Conservation (phyloP, 2,797 vertebrate species). For the Craterocephalus amniculus region DNA sequence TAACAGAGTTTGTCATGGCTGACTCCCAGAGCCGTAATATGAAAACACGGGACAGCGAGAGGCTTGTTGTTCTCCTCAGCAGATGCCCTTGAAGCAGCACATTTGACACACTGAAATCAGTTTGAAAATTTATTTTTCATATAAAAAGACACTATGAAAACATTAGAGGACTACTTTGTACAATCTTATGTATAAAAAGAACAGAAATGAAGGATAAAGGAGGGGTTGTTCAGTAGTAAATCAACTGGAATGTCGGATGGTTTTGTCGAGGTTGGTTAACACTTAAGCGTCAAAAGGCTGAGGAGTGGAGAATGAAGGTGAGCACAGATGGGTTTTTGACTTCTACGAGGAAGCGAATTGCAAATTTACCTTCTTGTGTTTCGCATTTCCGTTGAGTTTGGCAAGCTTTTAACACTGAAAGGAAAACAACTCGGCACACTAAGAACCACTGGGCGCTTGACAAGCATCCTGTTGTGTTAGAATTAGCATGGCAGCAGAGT, state of each 20-base stretch:
- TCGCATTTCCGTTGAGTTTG: slow-evolving; percentile 22
- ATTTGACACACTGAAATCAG: slow-evolving; percentile 63
- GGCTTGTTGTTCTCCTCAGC: slow-evolving; percentile 18
- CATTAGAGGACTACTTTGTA: slow-evolving; percentile 86
- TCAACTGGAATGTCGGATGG: slow-evolving; percentile 61
- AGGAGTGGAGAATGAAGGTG: slow-evolving; percentile 42
- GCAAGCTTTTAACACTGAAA: slow-evolving; percentile 37
- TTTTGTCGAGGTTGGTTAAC: slow-evolving; percentile 51
- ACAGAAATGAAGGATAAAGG: slow-evolving; percentile 69
- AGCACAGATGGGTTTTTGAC: slow-evolving; percentile 14
- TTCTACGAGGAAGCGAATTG: slow-evolving; percentile 19
- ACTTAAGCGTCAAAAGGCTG: slow-evolving; percentile 64
- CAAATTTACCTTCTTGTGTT: slow-evolving; percentile 25
- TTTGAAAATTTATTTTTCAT: slow-evolving; percentile 88
- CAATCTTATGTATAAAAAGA: slow-evolving; percentile 86
- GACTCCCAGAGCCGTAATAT: slow-evolving; percentile 51
- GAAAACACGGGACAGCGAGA: slow-evolving; percentile 53
- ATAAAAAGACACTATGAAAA: slow-evolving; percentile 89
- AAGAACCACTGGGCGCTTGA: not conserved
- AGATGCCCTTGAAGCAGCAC: slow-evolving; percentile 56
- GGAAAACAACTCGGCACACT: slow-evolving; percentile 20
- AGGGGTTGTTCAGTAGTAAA: slow-evolving; percentile 58
- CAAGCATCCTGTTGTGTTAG: slow-evolving; percentile 1
- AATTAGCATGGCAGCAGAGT: slow-evolving; percentile 12
- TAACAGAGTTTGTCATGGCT: slow-evolving; percentile 70